phyloP scores from a whole-genome alignment of 2,113 vertebrate species.

The Macrotis lagotis region DNA sequence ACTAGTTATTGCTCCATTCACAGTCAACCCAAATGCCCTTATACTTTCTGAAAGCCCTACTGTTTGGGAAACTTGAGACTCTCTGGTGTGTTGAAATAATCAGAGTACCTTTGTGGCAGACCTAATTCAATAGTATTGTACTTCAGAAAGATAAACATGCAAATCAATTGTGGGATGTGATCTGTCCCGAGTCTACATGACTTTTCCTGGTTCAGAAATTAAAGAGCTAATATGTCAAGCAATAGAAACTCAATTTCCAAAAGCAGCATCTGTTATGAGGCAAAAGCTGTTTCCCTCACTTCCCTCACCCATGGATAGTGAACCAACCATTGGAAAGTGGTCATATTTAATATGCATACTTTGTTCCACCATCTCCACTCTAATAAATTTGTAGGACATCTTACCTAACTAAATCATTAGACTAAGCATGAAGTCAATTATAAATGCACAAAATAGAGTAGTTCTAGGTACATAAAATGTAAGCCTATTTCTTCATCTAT shows the following conservation, averaged over 20 bases:
- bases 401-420: conserved; percentile 67
- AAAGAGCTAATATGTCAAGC: rapidly evolving
- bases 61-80: neutral
- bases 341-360: conserved; percentile 59
- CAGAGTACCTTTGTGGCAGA: neutral
- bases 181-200: neutral
- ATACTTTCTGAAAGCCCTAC: rapidly evolving
- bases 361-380: conserved; percentile 52
- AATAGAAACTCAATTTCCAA: conserved; percentile 45
- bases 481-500: conserved; percentile 59
- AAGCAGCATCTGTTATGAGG: conserved; percentile 52
- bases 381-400: conserved; percentile 69
- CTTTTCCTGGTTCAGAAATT: neutral
- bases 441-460: conserved; percentile 65
- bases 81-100: rapidly evolving
- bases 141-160: neutral
- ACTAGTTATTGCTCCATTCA: neutral
- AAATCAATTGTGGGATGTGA: neutral
- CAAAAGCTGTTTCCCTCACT: conserved; percentile 50
- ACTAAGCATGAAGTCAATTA: conserved; percentile 67
- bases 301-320: conserved; percentile 3
- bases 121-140: no score
- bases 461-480: conserved; percentile 61
- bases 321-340: conserved; percentile 55
- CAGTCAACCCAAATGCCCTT: neutral